Evolutionary conservation across 2,797 vertebrate species (phyloP), one percentile per base, ranked within the genome.

Genomic region (Triplophysa bombifrons): DNA sequence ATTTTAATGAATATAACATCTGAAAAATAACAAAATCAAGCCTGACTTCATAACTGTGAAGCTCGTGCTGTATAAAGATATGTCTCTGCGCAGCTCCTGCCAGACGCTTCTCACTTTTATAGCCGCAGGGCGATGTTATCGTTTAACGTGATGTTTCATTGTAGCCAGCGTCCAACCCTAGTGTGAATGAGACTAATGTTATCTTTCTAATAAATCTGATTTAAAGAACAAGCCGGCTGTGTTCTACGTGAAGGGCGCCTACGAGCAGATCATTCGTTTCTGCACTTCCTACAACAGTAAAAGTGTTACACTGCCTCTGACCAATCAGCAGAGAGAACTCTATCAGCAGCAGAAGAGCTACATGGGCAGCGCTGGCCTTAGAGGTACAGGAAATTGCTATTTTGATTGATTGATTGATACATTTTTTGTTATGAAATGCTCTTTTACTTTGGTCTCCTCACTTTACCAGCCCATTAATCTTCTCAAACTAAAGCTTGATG

Each of bases 231-330:
- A 96, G 81, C 89, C 93, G 12, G 96, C 94, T 14, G 60, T 96
- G 74, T 96, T 94, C 87, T 98, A 95, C 84, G 91, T 99, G 94
- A 99, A 99, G 85, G 98, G 98, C 22, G 97, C 97, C 13, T 98
- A 95, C 48, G 98, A 99, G 81, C 96, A 97, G 87, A 93, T 99
- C 82, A 96, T 98, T 78, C 93, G 93, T 9, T 95, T 94, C 88
- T 99, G 98, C 88, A 94, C 92, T 76, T 93, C 90, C 0, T 98
- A 97, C 87, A 92, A 93, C 89, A 96, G 93, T 91, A 93, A 95
- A 86, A 96, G 95, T 0, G 87, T 88, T 46, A 75, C 83, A 0
- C 89, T 96, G 53, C 87, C 94, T 0, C 93, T 99, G 34, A 94
- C 41, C 82, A 92, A 93, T 87, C 96, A 97, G 83, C 96, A 98